phyloP scores from a whole-genome alignment of 2,113 vertebrate genomes.

The Diadophis punctatus region DNA sequence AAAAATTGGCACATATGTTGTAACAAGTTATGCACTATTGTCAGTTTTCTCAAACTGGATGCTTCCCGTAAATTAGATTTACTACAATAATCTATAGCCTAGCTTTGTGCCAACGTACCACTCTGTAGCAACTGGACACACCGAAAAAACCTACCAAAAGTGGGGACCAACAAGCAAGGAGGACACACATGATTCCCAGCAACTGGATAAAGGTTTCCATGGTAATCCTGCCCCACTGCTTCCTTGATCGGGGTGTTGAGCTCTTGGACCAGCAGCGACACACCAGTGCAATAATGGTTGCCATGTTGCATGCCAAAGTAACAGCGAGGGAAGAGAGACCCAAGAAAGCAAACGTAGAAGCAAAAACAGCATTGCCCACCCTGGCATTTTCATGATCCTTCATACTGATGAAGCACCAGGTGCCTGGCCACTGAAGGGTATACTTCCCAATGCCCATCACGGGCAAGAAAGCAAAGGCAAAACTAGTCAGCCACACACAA shows the following conservation, averaged over 20 bases:
- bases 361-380: constrained; percentile 76
- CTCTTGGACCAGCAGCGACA: constrained; percentile 79
- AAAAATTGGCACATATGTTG: not conserved
- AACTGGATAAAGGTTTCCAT: constrained; percentile 91
- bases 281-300: constrained; percentile 85
- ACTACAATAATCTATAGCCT: not conserved
- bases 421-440: constrained; percentile 90
- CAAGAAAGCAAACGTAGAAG: constrained; percentile 80
- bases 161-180: constrained; percentile 90
- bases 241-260: constrained; percentile 68
- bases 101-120: not conserved
- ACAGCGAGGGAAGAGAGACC: constrained; percentile 83
- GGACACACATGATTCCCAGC: constrained; percentile 92
- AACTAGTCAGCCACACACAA: constrained; percentile 74
- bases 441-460: constrained; percentile 82
- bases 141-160: constrained; percentile 81
- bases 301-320: constrained; percentile 85
- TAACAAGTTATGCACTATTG: not conserved
- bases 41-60: not conserved
- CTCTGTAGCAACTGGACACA: not conserved
- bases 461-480: constrained; percentile 85
- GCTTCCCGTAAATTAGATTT: not conserved
- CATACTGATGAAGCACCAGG: constrained; percentile 93
- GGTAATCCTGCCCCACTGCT: constrained; percentile 88
- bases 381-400: constrained; percentile 7